Evolutionary conservation across 2,797 vertebrate species (phyloP).

Genomic region (Lepidocolaptes lacrymiger): DNA sequence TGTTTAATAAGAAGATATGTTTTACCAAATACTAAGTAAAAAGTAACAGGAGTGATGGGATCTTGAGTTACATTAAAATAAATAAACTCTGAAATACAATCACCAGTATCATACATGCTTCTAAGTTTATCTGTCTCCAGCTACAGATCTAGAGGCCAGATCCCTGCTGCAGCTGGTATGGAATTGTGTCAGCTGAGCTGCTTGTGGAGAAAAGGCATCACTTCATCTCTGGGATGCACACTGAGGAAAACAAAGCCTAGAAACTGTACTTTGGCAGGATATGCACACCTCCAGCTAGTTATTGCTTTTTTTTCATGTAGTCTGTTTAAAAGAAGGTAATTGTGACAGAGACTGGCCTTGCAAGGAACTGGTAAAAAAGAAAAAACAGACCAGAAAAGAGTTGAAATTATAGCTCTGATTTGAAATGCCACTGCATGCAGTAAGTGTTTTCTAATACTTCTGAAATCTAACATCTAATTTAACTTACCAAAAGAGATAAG

Average conservation of each 20-base stretch:
- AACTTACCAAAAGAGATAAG: not conserved
- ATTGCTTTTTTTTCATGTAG: not conserved
- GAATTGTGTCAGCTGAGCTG: not conserved
- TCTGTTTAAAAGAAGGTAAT: not conserved
- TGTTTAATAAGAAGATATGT: not conserved
- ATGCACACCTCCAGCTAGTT: not conserved
- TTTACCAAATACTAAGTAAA: not conserved
- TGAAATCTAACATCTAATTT: not conserved
- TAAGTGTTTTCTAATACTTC: not conserved
- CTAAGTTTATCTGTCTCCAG: not conserved
- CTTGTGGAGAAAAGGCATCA: not conserved
- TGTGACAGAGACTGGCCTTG: not conserved
- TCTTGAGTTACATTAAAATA: not conserved
- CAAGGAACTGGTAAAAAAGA: not conserved
- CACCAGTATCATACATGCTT: not conserved
- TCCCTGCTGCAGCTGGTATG: not conserved
- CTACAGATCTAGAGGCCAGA: not conserved
- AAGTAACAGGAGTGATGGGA: not conserved
- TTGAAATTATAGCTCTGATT: not conserved
- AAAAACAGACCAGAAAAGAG: not conserved
- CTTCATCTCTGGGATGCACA: not conserved
- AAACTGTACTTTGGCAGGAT: not conserved
- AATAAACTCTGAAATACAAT: not conserved
- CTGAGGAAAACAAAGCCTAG: not conserved
- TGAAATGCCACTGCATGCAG: not conserved